These are phyloP conservation scores for Leptinotarsa juncta DNA, from an alignment of 2,888 invertebrate genomes.

Conservation along the genomic window DNA sequence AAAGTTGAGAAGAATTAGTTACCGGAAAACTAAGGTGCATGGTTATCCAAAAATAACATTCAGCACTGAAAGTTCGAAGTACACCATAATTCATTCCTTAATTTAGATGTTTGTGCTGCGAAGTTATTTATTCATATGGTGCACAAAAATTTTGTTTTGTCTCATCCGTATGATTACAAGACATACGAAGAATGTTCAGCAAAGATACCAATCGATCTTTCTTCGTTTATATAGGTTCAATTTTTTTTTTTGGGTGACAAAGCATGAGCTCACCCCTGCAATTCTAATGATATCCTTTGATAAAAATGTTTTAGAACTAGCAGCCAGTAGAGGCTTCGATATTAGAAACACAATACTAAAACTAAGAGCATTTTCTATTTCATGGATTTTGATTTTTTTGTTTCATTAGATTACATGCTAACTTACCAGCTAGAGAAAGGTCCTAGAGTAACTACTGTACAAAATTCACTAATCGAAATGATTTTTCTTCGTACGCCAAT, in stretches of 20 bases:
- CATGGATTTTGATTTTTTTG: conserved; percentile 36
- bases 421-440: conserved; percentile 38
- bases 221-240: conserved; percentile 7
- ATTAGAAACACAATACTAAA: conserved; percentile 49
- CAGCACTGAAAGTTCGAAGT: not conserved
- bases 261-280: conserved; percentile 10
- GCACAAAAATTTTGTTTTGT: not conserved
- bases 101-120: conserved; percentile 4
- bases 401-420: conserved; percentile 37
- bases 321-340: conserved; percentile 39
- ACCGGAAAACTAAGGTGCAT: conserved; percentile 7
- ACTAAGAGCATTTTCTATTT: conserved; percentile 46
- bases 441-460: conserved; percentile 34
- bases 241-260: conserved; percentile 16
- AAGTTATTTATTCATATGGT: not conserved
- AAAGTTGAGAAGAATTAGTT: not conserved
- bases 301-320: conserved; percentile 35
- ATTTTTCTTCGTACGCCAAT: conserved; percentile 31
- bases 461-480: conserved; percentile 29
- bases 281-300: conserved; percentile 28
- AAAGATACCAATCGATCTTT: not conserved
- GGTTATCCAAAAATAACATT: conserved; percentile 6
- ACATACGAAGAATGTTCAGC: not conserved
- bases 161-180: conserved; percentile 1
- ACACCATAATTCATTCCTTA: not conserved